Conservation (phyloP, 2,797 vertebrate genomes). For the Botia almorhae region DNA sequence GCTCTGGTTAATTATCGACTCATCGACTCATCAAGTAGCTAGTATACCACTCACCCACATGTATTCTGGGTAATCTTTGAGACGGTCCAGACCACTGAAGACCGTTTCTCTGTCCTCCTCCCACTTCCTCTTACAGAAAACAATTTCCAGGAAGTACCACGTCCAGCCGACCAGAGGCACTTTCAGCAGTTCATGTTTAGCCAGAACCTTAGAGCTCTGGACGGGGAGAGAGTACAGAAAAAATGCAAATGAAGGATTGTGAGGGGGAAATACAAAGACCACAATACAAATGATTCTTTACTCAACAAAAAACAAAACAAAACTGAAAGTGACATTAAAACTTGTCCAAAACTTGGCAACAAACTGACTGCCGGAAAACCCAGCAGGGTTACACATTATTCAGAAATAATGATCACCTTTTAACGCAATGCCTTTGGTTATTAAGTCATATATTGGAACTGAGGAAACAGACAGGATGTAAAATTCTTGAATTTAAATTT, state of each 20-base stretch:
- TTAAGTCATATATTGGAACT: too few relatives aligned
- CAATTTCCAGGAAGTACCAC: conserved; percentile 98
- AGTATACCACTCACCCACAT: conserved; percentile 90
- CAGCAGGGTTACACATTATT: too few relatives aligned
- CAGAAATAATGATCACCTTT: too few relatives aligned
- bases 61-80: conserved; percentile 92
- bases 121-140: conserved; percentile 98
- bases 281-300: too few relatives aligned
- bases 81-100: conserved; percentile 80
- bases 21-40: conserved; percentile 29
- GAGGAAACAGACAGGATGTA: too few relatives aligned
- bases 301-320: too few relatives aligned
- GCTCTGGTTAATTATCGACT: not conserved
- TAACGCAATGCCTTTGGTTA: too few relatives aligned
- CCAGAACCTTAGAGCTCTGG: conserved; percentile 97
- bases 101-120: conserved; percentile 93
- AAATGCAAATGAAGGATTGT: not conserved
- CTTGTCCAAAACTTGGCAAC: too few relatives aligned
- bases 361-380: too few relatives aligned
- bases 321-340: too few relatives aligned
- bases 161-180: conserved; percentile 99
- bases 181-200: conserved; percentile 93
- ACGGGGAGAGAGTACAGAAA: not conserved
- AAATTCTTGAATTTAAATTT: too few relatives aligned
- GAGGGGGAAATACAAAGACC: too few relatives aligned